Evolutionary conservation across 2,888 invertebrate genomes (phyloP).

Genomic region (Hyposoter dolosus): DNA sequence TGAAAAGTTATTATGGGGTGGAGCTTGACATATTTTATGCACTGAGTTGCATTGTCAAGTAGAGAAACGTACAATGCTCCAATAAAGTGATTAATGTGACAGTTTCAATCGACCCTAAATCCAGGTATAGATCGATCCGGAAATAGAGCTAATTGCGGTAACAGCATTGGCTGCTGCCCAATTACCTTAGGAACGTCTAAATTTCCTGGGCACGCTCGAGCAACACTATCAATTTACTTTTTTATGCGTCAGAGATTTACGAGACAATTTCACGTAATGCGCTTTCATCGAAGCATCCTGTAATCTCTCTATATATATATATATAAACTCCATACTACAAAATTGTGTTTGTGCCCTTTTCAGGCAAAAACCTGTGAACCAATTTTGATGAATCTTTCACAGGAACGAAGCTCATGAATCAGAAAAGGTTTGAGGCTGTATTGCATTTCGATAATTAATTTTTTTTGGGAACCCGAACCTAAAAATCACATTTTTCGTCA

Average conservation of each 20-base stretch:
- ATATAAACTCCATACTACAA: too few species aligned
- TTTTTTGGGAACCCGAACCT: too few species aligned
- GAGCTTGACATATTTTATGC: not conserved
- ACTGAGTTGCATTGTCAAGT: not conserved
- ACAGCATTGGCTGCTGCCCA: not conserved
- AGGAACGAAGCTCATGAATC: too few species aligned
- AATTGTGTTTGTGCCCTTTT: too few species aligned
- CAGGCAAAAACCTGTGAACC: too few species aligned
- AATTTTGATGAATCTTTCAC: too few species aligned
- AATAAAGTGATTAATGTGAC: not conserved
- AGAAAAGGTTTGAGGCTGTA: too few species aligned
- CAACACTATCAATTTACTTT: not conserved
- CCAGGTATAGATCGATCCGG: slow-evolving; percentile 8
- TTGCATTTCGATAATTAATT: too few species aligned
- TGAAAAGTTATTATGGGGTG: not conserved
- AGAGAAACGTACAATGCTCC: not conserved
- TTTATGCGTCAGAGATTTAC: not conserved
- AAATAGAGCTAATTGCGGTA: slow-evolving; percentile 2
- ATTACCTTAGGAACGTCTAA: not conserved
- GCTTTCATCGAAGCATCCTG: not conserved
- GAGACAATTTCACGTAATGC: not conserved
- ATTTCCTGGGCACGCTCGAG: not conserved
- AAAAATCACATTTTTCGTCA: too few species aligned
- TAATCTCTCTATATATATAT: not conserved
- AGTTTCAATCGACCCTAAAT: slow-evolving; percentile 22